phyloP scores from a whole-genome alignment of 2,888 invertebrate genomes.

The Dinocampus coccinellae region DNA sequence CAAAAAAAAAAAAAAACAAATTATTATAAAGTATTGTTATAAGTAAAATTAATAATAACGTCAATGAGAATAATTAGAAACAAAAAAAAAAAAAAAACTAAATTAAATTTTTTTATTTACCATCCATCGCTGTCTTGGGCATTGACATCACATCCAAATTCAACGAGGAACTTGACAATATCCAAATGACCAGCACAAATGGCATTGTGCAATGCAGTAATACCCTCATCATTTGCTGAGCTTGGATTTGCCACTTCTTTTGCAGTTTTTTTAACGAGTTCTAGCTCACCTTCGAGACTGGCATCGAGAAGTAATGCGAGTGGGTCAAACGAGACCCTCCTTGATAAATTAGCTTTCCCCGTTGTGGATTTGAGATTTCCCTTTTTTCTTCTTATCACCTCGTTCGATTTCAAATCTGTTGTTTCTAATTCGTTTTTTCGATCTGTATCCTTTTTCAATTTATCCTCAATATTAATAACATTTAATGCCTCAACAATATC shows the following conservation, averaged over 20 bases:
- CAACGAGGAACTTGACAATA: conserved; percentile 97
- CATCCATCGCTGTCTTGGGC: conserved; percentile 99
- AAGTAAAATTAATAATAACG: no score
- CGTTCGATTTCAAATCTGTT: conserved; percentile 63
- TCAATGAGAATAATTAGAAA: not conserved
- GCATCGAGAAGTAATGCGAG: conserved; percentile 96
- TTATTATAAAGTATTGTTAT: not conserved
- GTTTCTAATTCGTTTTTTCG: conserved; percentile 48
- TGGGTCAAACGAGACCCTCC: conserved; percentile 97
- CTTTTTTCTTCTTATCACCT: conserved; percentile 81
- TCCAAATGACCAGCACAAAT: conserved; percentile 99
- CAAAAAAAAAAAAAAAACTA: no score
- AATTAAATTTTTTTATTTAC: no score
- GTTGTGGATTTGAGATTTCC: conserved; percentile 81
- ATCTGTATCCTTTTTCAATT: conserved; percentile 56
- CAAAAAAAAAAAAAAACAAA: conserved; percentile 6
- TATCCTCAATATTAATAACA: conserved; percentile 66
- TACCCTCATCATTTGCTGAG: conserved; percentile 98
- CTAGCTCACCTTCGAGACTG: conserved; percentile 97
- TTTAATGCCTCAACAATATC: conserved; percentile 67
- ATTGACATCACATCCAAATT: conserved; percentile 98
- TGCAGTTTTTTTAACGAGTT: conserved; percentile 95
- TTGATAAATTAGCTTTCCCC: conserved; percentile 79
- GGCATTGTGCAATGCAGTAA: conserved; percentile 98
- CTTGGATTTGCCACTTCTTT: conserved; percentile 95